A percentile compares a stretch with the other conserved stretches of the same genome.
Conservation (phyloP, 2,113 vertebrate species). For the Phocoena phocoena region DNA sequence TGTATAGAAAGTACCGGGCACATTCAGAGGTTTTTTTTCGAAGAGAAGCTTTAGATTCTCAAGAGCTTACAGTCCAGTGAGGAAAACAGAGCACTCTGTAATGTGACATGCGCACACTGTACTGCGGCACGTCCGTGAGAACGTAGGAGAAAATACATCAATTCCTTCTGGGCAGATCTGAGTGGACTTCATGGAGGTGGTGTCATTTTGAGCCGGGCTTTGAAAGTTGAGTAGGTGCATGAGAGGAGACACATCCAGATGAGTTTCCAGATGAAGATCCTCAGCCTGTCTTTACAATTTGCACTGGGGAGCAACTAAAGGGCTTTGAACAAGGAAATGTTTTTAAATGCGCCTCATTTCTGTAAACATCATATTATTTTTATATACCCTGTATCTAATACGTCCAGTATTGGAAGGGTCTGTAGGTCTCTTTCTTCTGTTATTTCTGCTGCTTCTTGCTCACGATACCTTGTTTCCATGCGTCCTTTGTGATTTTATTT, state of each 20-base stretch:
- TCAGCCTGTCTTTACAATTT: background rate
- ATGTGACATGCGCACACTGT: background rate
- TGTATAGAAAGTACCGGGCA: background rate
- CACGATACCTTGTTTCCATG: background rate
- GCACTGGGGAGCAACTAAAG: background rate
- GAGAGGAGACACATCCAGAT: background rate
- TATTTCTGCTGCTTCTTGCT: background rate
- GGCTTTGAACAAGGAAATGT: background rate
- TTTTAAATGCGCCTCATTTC: background rate
- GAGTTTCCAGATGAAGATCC: background rate
- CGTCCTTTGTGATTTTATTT: background rate
- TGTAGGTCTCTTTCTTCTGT: background rate
- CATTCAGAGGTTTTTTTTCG: background rate
- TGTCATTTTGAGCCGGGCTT: background rate
- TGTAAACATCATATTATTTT: background rate
- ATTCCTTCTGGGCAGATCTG: background rate
- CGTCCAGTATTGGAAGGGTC: background rate
- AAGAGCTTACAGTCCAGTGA: background rate
- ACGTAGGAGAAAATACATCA: background rate
- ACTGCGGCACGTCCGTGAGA: background rate
- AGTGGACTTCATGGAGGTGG: background rate
- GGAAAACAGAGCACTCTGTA: background rate
- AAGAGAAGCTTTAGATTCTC: background rate
- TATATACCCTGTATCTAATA: background rate
- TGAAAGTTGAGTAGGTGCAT: background rate